phyloP scores from a whole-genome alignment of 2,113 vertebrate genomes.

The Indicator maculatus region DNA sequence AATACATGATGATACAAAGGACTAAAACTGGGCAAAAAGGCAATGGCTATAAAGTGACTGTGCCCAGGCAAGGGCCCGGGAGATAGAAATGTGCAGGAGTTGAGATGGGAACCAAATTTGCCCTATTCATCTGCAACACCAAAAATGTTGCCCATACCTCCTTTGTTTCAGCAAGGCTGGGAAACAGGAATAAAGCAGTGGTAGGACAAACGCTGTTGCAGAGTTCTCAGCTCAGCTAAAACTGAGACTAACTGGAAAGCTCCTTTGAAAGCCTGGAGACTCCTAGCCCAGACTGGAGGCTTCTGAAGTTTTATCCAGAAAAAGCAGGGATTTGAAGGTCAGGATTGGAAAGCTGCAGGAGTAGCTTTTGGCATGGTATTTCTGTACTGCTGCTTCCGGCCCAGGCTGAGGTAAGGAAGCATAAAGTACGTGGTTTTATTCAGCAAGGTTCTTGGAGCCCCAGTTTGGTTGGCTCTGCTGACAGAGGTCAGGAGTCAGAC shows the following conservation, averaged over 20 bases:
- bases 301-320: not conserved
- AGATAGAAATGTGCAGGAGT: not conserved
- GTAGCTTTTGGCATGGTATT: not conserved
- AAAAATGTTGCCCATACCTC: not conserved
- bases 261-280: not conserved
- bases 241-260: accelerated
- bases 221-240: slow-evolving; percentile 24
- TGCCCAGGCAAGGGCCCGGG: not conserved
- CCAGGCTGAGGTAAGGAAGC: not conserved
- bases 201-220: slow-evolving; percentile 17
- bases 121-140: not conserved
- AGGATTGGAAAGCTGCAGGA: not conserved
- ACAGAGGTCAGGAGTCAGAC: slow-evolving; percentile 28
- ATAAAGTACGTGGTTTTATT: not conserved
- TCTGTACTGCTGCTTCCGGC: not conserved
- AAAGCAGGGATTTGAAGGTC: not conserved
- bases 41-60: not conserved
- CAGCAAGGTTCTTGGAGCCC: not conserved
- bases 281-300: accelerated
- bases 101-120: not conserved
- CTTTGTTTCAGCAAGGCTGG: slow-evolving; percentile 18
- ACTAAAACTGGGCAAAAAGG: not conserved
- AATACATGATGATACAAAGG: not conserved
- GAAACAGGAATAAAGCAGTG: not conserved
- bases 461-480: accelerated